Percentiles rank a stretch among this genome's conserved stretches.
Conservation (phyloP, 2,113 vertebrate species). For the Gavia stellata region DNA sequence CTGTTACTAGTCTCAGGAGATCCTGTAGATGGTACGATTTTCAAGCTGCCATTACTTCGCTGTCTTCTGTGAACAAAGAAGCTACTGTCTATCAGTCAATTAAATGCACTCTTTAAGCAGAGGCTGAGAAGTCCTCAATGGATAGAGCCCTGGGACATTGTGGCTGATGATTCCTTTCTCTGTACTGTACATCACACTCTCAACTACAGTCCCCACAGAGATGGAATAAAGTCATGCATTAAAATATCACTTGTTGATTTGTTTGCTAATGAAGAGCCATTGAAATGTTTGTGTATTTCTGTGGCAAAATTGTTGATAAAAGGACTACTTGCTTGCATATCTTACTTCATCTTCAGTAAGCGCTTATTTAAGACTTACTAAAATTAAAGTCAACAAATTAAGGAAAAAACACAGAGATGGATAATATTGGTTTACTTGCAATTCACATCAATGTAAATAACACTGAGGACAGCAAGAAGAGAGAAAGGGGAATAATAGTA, state of each 20-base stretch:
- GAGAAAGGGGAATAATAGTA: slow-evolving; percentile 3
- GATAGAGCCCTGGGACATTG: slow-evolving; percentile 80
- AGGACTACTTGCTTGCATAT: slow-evolving; percentile 74
- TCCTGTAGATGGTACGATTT: slow-evolving; percentile 85
- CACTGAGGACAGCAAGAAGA: slow-evolving; percentile 29
- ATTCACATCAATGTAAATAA: slow-evolving; percentile 59
- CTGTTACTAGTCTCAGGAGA: slow-evolving; percentile 87
- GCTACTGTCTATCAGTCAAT: slow-evolving; percentile 91
- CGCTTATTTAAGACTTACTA: slow-evolving; percentile 74
- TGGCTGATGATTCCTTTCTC: slow-evolving; percentile 84
- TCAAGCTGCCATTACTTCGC: slow-evolving; percentile 88
- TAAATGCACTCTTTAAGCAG: slow-evolving; percentile 87
- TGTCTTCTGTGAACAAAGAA: slow-evolving; percentile 89
- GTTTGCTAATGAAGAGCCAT: slow-evolving; percentile 89
- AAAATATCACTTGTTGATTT: slow-evolving; percentile 91
- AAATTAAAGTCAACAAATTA: slow-evolving; percentile 76
- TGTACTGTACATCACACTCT: slow-evolving; percentile 87
- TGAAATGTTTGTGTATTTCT: slow-evolving; percentile 86
- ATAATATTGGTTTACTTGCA: slow-evolving; percentile 64
- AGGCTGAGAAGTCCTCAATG: slow-evolving; percentile 82
- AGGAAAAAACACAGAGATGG: slow-evolving; percentile 47
- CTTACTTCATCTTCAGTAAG: slow-evolving; percentile 68
- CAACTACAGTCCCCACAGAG: slow-evolving; percentile 79
- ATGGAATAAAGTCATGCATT: slow-evolving; percentile 86
- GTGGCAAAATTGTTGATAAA: slow-evolving; percentile 83